Base-by-base conservation (phyloP, 2,113 vertebrate genomes). In the Hippocampus guttulatus region DNA sequence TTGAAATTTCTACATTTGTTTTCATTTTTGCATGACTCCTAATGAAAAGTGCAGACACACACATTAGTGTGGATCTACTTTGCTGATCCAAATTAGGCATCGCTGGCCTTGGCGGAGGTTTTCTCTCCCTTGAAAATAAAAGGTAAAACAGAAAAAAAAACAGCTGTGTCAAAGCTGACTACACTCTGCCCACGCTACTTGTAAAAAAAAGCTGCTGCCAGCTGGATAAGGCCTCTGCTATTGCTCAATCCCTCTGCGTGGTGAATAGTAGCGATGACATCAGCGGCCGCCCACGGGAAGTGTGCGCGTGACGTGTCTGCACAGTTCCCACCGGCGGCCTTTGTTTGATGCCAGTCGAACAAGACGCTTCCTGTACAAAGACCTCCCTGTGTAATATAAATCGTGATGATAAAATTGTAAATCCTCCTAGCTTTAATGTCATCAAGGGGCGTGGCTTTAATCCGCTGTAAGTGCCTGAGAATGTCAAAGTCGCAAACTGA, bases 241-340 rank as follows among this genome's bases (percentile, higher is more conserved):
- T 69, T 80, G 91, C 93, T 92, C 90, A 89, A 90, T 93, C 92
- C 91, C 89, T 80, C 65, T 47, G 87, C 87, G 67, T 90, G 88
- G 81, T 87, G 90, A 89, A 92, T 95, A 91, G 66, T 90, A 82
- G 70, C 87, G 88, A 90, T 91, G 92, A 92, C 92, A 93, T 93
- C 92, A 91, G 87, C 91, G 87, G 91, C 89, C 93, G 79, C 93
- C 92, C 94, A 93, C 93, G 87, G 89, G 90, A 94, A 93, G 85
- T 89, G 60, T 81, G 60, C 67, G 77, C 62, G 78, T 83, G 80
- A 86, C 80, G 80, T 85, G 88, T 87, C 87, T 33, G 84, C 63
- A 77, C 85, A 65, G 71, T 75, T 85, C 68, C 86, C 76, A 74
- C 82, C 74, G 85, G 80, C 87, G 85, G 85, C 79, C 82, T 83